phyloP scores from a whole-genome alignment of 2,888 invertebrate genomes.

The Heliothis peltigera region DNA sequence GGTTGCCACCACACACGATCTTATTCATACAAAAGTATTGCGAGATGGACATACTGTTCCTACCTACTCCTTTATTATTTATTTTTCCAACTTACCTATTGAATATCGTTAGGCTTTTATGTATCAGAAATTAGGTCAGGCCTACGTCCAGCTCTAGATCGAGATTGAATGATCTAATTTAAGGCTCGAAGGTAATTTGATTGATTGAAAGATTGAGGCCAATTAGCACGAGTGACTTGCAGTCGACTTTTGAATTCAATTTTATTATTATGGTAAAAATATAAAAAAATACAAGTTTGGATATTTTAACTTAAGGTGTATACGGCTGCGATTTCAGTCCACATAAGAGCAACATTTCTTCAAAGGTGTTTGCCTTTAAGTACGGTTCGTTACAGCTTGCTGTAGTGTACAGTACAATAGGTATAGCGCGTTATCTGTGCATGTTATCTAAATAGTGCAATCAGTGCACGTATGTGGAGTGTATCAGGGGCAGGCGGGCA shows the following conservation, averaged over 20 bases:
- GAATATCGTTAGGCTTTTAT: slow-evolving; percentile 4
- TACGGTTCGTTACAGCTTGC: slow-evolving; percentile 52
- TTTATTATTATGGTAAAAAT: too few relatives aligned
- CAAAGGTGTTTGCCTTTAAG: slow-evolving; percentile 49
- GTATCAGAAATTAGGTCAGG: not conserved
- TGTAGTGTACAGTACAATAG: slow-evolving; percentile 40
- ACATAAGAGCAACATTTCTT: slow-evolving; percentile 38
- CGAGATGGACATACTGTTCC: not conserved
- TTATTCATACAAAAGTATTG: slow-evolving; percentile 2
- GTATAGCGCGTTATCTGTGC: slow-evolving; percentile 53
- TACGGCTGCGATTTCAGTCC: slow-evolving; percentile 13
- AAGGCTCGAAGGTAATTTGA: slow-evolving; percentile 7
- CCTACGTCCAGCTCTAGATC: not conserved
- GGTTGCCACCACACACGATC: slow-evolving; percentile 23
- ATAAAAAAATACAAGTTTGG: too few relatives aligned
- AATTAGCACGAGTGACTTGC: slow-evolving; percentile 11
- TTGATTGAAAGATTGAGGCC: slow-evolving; percentile 25
- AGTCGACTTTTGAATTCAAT: not conserved
- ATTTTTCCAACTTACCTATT: not conserved
- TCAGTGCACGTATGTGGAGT: slow-evolving; percentile 61
- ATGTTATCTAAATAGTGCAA: slow-evolving; percentile 74
- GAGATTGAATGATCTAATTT: slow-evolving; percentile 37
- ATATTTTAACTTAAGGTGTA: slow-evolving; percentile 1
- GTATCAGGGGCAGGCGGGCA: slow-evolving; percentile 55
- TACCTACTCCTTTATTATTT: not conserved